Evolutionary conservation across 2,888 invertebrate genomes (phyloP).

Genomic region (Disparrhopalites patrizii): DNA sequence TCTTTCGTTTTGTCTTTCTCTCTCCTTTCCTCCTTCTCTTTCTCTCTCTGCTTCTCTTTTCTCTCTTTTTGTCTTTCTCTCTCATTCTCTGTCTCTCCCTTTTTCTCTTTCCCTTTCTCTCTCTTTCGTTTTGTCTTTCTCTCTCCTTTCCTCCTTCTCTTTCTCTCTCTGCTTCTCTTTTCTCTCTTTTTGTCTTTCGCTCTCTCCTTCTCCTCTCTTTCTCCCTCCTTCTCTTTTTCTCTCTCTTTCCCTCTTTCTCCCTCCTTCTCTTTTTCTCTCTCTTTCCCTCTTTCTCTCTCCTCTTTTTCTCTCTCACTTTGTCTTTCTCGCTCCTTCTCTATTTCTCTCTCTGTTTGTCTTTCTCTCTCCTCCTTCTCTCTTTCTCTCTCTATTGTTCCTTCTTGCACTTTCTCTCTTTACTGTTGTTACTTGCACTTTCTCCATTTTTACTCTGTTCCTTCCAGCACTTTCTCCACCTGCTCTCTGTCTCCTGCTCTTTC

Average conservation of each 20-base stretch:
- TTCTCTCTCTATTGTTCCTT: too few species aligned
- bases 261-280: constrained; percentile 7
- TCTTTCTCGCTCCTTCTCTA: too few species aligned
- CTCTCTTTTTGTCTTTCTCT: too few species aligned
- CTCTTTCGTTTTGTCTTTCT: background rate
- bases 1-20: too few species aligned
- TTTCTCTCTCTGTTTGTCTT: background rate
- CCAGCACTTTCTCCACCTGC: too few species aligned
- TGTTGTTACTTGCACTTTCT: too few species aligned
- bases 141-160: background rate
- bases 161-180: too few species aligned
- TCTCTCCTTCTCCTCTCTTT: background rate
- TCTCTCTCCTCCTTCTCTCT: background rate
- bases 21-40: background rate
- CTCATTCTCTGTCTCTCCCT: too few species aligned
- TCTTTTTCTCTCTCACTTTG: too few species aligned
- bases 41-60: background rate
- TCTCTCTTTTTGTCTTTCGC: too few species aligned
- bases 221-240: background rate
- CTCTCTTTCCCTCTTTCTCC: background rate
- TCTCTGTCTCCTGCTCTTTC: too few species aligned
- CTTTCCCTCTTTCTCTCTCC: background rate
- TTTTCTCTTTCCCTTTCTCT: background rate
- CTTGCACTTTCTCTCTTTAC: background rate
- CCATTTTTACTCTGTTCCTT: too few species aligned